Conservation (phyloP, 2,888 invertebrate genomes). For the Ophion costatus region DNA sequence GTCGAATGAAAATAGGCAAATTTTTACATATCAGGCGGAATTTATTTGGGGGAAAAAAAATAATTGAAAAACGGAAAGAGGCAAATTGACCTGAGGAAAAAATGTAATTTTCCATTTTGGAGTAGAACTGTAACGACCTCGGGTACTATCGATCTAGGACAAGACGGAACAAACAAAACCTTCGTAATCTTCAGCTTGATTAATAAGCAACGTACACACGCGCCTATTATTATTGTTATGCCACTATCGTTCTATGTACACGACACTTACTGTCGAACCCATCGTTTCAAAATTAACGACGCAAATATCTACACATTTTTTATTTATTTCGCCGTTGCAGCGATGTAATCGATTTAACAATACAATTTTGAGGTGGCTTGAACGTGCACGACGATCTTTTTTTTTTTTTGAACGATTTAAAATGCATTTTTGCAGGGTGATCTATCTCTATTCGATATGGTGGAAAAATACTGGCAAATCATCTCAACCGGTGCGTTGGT, state of each 20-base stretch:
- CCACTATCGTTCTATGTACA: constrained; percentile 39
- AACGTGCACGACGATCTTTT: background rate
- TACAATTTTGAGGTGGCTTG: constrained; percentile 22
- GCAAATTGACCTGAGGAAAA: background rate
- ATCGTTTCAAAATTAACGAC: constrained; percentile 25
- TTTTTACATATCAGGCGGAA: constrained; percentile 58
- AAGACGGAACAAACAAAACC: constrained; percentile 22
- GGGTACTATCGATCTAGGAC: constrained; percentile 12
- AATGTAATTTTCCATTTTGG: background rate
- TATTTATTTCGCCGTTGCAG: constrained; percentile 27
- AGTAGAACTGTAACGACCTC: background rate
- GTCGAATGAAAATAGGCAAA: background rate
- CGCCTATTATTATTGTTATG: constrained; percentile 30
- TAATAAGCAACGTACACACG: constrained; percentile 28
- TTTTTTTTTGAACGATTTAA: background rate
- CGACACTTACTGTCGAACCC: constrained; percentile 44
- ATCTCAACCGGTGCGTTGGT: no score
- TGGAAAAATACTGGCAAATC: background rate
- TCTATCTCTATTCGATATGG: background rate
- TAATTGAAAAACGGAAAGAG: background rate
- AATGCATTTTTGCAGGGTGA: no score
- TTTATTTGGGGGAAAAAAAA: constrained; percentile 1
- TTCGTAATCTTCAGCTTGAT: constrained; percentile 12
- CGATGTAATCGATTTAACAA: constrained; percentile 22
- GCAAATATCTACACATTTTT: constrained; percentile 18